Conservation (phyloP, 2,797 vertebrate genomes). For the Sebastes ruberrimus region DNA sequence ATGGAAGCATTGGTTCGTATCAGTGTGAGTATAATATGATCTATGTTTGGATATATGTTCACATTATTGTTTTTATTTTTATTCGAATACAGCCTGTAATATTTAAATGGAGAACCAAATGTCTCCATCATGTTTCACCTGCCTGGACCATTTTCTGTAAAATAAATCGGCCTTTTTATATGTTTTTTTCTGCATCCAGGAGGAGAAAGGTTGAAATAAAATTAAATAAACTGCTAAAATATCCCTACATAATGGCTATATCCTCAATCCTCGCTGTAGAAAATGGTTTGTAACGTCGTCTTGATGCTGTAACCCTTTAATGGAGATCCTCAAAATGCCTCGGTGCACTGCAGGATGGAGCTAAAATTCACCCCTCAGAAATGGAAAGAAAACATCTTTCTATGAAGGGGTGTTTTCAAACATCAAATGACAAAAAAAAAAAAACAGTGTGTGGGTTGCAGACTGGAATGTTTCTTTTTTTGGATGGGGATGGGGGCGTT, state of each 20-base stretch:
- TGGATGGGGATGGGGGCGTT: slow-evolving; percentile 60
- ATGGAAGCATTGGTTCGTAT: slow-evolving; percentile 91
- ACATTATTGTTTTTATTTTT: background rate
- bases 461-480: slow-evolving; percentile 24
- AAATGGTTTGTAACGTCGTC: background rate
- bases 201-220: background rate
- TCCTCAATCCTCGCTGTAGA: too few species aligned
- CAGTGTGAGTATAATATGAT: slow-evolving; percentile 84
- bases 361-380: background rate
- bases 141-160: background rate
- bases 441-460: background rate
- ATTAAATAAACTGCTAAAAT: background rate
- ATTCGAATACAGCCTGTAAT: background rate
- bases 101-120: background rate
- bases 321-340: background rate
- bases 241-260: background rate
- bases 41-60: background rate
- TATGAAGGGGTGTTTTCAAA: background rate
- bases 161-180: background rate
- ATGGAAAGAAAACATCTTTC: background rate
- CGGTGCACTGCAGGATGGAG: background rate
- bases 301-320: background rate
- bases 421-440: background rate
- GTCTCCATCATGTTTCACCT: slow-evolving; percentile 5
- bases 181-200: background rate